These are phyloP conservation scores for Loris lydekkerianus DNA, from an alignment of 2,797 vertebrate species.

Conservation along the genomic window DNA sequence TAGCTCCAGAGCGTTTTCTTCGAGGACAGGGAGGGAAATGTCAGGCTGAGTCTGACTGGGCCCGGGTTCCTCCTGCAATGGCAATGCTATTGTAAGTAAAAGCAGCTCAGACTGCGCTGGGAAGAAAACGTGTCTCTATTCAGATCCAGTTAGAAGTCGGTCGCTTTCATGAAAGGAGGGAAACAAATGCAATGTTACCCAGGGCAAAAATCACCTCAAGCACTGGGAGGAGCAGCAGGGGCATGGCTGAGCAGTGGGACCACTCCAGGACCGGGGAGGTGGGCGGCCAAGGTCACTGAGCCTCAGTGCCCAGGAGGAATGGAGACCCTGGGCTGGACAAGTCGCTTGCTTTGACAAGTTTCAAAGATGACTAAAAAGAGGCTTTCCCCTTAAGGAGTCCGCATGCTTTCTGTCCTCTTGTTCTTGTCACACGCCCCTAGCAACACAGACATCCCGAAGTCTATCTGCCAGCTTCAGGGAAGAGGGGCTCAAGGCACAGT, in stretches of 20 bases:
- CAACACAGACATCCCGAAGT: not conserved
- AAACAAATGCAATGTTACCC: not conserved
- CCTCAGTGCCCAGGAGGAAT: not conserved
- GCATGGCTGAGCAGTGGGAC: not conserved
- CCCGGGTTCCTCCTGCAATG: not conserved
- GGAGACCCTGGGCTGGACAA: not conserved
- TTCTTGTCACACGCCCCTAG: not conserved
- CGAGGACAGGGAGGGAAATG: not conserved
- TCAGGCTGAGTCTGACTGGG: not conserved
- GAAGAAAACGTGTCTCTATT: not conserved
- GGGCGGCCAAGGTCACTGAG: not conserved
- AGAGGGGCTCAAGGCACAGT: not conserved
- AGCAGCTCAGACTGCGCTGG: not conserved
- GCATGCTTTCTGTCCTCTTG: not conserved
- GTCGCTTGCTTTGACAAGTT: not conserved
- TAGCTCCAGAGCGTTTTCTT: not conserved
- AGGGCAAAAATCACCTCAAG: not conserved
- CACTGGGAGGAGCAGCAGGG: not conserved
- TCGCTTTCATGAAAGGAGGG: not conserved
- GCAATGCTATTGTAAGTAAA: not conserved
- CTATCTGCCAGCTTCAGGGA: not conserved
- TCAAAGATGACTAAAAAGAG: not conserved
- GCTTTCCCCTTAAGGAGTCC: not conserved
- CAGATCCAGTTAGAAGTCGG: not conserved
- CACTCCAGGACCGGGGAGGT: not conserved